Conservation (phyloP, 2,113 vertebrate species). For the Corythoichthys haematopterus region DNA sequence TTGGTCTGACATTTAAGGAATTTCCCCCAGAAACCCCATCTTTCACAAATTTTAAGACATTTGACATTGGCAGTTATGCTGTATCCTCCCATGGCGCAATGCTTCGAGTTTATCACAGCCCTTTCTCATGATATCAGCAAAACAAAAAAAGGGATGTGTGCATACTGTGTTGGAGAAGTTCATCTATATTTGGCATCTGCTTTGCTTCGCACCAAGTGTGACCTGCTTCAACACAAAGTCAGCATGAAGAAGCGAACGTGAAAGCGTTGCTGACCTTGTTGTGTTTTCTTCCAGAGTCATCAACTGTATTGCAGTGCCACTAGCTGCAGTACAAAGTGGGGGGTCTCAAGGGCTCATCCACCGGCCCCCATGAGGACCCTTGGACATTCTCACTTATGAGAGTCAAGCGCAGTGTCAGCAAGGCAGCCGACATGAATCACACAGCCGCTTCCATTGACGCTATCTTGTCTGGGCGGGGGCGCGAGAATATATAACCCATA, state of each 20-base stretch:
- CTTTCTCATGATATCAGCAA: slow-evolving; percentile 3
- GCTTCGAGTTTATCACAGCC: neutral
- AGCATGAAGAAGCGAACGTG: slow-evolving; percentile 53
- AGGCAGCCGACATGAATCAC: slow-evolving; percentile 48
- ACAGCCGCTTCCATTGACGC: slow-evolving; percentile 33
- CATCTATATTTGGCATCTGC: slow-evolving; percentile 25
- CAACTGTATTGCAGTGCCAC: slow-evolving; percentile 37
- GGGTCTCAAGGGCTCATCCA: slow-evolving; percentile 16
- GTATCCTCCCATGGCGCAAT: neutral
- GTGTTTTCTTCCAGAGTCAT: slow-evolving; percentile 55
- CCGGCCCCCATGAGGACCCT: slow-evolving; percentile 34
- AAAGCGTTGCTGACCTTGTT: slow-evolving; percentile 63
- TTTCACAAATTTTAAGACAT: neutral
- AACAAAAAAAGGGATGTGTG: slow-evolving; percentile 4
- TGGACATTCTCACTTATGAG: slow-evolving; percentile 51
- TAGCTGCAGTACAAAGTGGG: slow-evolving; percentile 46
- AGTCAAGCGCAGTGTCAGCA: slow-evolving; percentile 62
- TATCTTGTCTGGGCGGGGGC: slow-evolving; percentile 35
- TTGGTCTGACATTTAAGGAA: neutral
- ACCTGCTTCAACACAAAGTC: slow-evolving; percentile 53
- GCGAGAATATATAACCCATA: slow-evolving; percentile 31
- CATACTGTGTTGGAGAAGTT: slow-evolving; percentile 20
- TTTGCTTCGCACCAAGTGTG: slow-evolving; percentile 11
- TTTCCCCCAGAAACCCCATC: neutral
- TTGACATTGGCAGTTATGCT: neutral